Base-by-base conservation (phyloP, 2,888 invertebrate genomes). In the Heliconius sara region DNA sequence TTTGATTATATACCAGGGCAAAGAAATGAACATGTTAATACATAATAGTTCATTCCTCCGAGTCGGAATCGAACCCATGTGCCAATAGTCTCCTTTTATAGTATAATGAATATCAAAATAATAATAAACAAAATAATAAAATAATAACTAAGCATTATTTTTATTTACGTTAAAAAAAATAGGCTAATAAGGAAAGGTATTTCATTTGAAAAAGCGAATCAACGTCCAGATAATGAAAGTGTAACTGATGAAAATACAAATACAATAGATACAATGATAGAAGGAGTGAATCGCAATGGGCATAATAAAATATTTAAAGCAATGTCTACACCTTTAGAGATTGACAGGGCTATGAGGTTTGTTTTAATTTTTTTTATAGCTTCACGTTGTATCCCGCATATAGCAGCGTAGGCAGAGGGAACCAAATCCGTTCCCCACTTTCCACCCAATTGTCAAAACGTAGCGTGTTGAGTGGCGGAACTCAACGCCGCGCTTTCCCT, bases 291-390 rank as follows among this genome's bases (percentile, higher is more conserved):
- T 7, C n/a, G 30, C 1, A 34, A 63, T 4, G 47, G 52, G n/a
- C 75, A 78, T n/a, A 22, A 60, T 25, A 80, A 80, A 30, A 34
- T 81, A 2, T 19, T 80, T 19, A 19, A 87, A 10, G 84, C 79
- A 0, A 88, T 83, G 82, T 74, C 80, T 2, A 80, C 77, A 43
- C 83, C 83, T 3, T 12, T 93, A 0, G 88, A 90, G 52, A 89
- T 89, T 6, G 90, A 91, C n/a, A 91, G 85, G 25, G 93, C 88
- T 6, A 83, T 88, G 52, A 90, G 87, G 93, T 92, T 5, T 82
- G 88, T 87, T 27, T 63, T 47, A 27, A 16, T 22, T 74, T 65
- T 34, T 63, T 65, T 39, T 67, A 25, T 30, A 65, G 16, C 25
- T 65, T 27, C 63, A 65, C 60, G 60, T n/a, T 60, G 22, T 60